These are phyloP conservation scores for Temnothorax nylanderi DNA, from an alignment of 1,140 invertebrate genomes.

Conservation along the genomic window DNA sequence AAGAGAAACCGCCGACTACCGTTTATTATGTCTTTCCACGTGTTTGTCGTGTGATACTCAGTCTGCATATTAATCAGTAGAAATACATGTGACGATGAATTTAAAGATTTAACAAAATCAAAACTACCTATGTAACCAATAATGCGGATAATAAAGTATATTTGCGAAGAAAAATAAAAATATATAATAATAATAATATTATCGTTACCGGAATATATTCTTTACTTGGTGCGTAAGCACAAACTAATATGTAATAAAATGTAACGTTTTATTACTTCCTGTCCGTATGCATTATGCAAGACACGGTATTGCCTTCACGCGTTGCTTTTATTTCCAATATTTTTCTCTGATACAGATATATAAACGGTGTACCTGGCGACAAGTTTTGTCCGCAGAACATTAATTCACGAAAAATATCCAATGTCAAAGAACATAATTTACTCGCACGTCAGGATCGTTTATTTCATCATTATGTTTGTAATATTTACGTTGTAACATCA, in stretches of 20 bases:
- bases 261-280: neutral
- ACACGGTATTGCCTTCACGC: neutral
- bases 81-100: neutral
- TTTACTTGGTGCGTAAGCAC: neutral
- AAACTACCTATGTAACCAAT: neutral
- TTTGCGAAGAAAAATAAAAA: neutral
- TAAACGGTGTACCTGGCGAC: neutral
- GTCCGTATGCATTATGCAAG: neutral
- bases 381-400: neutral
- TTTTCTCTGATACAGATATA: neutral
- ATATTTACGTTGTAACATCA: neutral
- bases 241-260: neutral
- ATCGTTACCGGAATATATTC: neutral
- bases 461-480: slow-evolving; percentile 4
- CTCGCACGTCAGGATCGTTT: neutral
- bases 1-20: neutral
- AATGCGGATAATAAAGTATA: neutral
- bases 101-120: neutral
- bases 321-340: slow-evolving; percentile 10
- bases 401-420: slow-evolving; percentile 4
- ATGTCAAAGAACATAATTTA: slow-evolving; percentile 15
- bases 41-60: neutral
- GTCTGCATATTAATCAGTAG: neutral
- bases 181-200: neutral
- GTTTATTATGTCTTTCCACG: neutral